phyloP scores from a whole-genome alignment of 1,140 invertebrate species.

The Reticulitermes speratus region DNA sequence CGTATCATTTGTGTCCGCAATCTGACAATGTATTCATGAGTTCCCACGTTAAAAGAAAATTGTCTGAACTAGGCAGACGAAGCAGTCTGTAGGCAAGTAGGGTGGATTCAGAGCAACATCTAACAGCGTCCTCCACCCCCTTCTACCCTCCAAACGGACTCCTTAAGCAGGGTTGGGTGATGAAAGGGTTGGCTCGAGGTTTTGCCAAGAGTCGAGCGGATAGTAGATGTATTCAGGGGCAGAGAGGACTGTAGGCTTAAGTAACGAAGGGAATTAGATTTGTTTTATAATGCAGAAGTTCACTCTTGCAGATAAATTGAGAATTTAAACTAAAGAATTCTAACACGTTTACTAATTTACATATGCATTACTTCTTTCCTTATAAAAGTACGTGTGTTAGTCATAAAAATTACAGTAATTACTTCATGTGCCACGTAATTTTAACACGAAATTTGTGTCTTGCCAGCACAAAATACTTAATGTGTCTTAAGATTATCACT shows the following conservation, averaged over 20 bases:
- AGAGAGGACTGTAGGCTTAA: neutral
- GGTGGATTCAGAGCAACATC: neutral
- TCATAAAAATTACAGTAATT: too few relatives aligned
- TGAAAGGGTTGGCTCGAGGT: conserved; percentile 13
- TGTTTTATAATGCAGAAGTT: neutral
- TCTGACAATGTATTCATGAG: neutral
- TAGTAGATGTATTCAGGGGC: neutral
- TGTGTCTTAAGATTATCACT: too few relatives aligned
- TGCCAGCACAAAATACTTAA: too few relatives aligned
- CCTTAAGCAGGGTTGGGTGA: neutral
- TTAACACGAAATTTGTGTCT: too few relatives aligned
- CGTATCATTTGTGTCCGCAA: neutral
- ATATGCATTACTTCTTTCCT: too few relatives aligned
- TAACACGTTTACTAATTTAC: too few relatives aligned
- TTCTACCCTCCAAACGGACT: neutral
- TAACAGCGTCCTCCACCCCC: neutral
- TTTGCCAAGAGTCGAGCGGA: neutral
- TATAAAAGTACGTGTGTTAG: too few relatives aligned
- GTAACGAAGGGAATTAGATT: neutral
- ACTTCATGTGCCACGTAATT: too few relatives aligned
- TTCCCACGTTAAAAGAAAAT: neutral
- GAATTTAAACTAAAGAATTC: too few relatives aligned
- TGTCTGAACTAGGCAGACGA: neutral
- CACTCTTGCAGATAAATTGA: neutral
- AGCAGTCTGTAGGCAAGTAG: neutral